phyloP scores from a whole-genome alignment of 2,797 vertebrate species.

The Periophthalmus magnuspinnatus region DNA sequence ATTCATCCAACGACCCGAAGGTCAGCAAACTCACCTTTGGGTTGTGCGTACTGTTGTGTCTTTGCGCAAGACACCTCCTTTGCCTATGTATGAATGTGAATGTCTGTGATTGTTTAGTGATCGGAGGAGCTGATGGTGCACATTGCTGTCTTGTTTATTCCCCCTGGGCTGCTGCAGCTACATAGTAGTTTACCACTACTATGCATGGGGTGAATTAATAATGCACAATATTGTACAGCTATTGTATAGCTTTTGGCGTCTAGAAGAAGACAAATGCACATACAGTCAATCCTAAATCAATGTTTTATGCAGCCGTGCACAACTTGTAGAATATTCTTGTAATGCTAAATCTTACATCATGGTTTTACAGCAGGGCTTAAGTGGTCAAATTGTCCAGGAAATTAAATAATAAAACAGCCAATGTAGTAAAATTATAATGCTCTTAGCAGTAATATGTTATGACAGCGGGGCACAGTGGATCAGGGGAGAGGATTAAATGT shows the following conservation, averaged over 20 bases:
- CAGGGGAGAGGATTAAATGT: constrained; percentile 59
- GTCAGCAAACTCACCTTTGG: background rate
- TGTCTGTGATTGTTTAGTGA: background rate
- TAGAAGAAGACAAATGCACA: background rate
- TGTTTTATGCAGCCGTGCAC: background rate
- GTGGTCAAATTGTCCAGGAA: constrained; percentile 53
- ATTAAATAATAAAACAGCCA: constrained; percentile 55
- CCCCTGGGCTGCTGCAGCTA: background rate
- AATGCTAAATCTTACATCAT: constrained; percentile 15
- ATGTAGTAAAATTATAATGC: constrained; percentile 44
- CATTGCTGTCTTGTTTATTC: background rate
- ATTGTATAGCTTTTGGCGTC: background rate
- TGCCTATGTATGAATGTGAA: background rate
- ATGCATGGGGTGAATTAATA: background rate
- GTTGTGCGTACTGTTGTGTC: too few species aligned
- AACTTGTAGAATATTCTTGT: constrained; percentile 1
- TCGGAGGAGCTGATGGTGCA: background rate
- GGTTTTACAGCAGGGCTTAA: constrained; percentile 24
- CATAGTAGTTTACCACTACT: background rate
- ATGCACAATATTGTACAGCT: background rate
- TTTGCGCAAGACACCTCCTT: background rate
- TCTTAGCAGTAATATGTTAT: constrained; percentile 36
- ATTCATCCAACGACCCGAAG: background rate
- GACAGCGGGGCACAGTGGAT: constrained; percentile 39
- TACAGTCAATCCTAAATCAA: background rate